Conservation (phyloP, 2,888 invertebrate species). For the Synanthedon tipuliformis region DNA sequence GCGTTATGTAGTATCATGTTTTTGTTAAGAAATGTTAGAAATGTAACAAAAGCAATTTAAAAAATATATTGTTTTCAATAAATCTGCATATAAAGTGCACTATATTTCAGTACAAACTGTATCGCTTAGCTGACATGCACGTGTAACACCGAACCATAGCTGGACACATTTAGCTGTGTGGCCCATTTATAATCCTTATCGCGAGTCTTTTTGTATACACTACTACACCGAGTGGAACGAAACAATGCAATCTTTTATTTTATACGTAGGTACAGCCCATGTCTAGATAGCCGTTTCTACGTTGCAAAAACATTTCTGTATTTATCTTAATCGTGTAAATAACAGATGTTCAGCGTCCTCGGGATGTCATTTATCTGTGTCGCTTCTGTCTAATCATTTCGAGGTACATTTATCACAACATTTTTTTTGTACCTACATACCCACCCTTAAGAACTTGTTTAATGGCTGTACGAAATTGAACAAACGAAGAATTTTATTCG, state of each 20-base stretch:
- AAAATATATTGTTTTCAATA: background rate
- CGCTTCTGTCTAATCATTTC: constrained; percentile 46
- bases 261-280: constrained; percentile 13
- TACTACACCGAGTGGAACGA: background rate
- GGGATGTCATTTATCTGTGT: constrained; percentile 45
- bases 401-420: constrained; percentile 40
- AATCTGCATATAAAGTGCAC: background rate
- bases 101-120: too few species aligned
- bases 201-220: background rate
- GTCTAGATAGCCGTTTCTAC: constrained; percentile 16
- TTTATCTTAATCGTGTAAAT: constrained; percentile 49
- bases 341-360: constrained; percentile 42
- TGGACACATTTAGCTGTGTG: background rate
- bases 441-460: constrained; percentile 8
- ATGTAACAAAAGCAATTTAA: background rate
- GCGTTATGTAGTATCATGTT: too few species aligned
- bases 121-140: too few species aligned
- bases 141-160: too few species aligned
- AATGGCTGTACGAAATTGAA: constrained; percentile 7
- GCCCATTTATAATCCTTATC: background rate
- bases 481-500: constrained; percentile 13
- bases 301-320: constrained; percentile 31
- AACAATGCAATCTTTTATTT: constrained; percentile 14
- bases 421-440: constrained; percentile 24
- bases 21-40: background rate